These are phyloP conservation scores for Aphelinus atriplicis DNA, from an alignment of 1,140 invertebrate genomes.

Conservation along the genomic window DNA sequence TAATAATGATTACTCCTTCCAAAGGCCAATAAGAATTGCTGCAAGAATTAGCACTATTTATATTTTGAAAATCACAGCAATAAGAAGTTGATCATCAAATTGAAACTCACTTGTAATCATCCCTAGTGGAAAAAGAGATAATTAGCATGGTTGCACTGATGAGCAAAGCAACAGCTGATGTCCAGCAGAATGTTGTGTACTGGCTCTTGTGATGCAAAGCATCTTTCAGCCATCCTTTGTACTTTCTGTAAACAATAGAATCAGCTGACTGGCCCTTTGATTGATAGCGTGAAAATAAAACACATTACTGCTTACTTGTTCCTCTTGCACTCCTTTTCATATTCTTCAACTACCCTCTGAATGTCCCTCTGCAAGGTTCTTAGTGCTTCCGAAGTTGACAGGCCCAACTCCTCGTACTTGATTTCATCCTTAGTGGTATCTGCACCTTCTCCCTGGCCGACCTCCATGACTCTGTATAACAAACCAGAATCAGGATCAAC, in stretches of 20 bases:
- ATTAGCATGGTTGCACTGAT: conserved; percentile 63
- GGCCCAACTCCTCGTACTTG: conserved; percentile 53
- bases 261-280: conserved; percentile 17
- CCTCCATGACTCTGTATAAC: conserved; percentile 40
- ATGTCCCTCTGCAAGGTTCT: conserved; percentile 65
- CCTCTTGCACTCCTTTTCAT: conserved; percentile 57
- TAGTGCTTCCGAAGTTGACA: conserved; percentile 63
- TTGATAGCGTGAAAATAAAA: conserved; percentile 2
- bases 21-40: conserved; percentile 61
- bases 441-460: conserved; percentile 21
- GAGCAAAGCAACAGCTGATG: conserved; percentile 68
- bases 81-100: conserved; percentile 5
- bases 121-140: conserved; percentile 56
- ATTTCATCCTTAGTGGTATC: conserved; percentile 34
- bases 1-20: conserved; percentile 64
- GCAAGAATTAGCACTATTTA: conserved; percentile 26
- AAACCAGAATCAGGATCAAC: no score
- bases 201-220: conserved; percentile 71
- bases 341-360: conserved; percentile 60
- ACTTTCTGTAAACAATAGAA: conserved; percentile 54
- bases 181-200: conserved; percentile 75
- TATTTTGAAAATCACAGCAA: not conserved
- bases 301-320: conserved; percentile 52
- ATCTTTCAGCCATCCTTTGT: conserved; percentile 67
- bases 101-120: conserved; percentile 50